These are phyloP conservation scores for Mactra quadrangularis DNA, from an alignment of 1,140 invertebrate species.

Conservation along the genomic window DNA sequence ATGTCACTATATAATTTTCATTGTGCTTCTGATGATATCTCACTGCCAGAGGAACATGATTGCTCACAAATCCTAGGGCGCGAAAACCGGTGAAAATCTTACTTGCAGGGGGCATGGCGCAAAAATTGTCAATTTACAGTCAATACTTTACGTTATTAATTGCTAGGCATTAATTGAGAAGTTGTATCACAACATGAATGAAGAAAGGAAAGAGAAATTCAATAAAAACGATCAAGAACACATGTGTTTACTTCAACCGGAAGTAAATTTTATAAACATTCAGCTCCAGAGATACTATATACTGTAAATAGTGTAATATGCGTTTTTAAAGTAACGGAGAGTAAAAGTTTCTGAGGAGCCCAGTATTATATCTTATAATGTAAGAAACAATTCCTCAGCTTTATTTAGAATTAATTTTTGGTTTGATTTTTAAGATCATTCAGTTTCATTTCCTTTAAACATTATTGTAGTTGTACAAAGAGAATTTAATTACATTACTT, in stretches of 20 bases:
- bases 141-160: background rate
- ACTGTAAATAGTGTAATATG: too few species aligned
- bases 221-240: constrained; percentile 31
- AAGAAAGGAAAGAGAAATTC: background rate
- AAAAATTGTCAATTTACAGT: background rate
- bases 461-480: too few species aligned
- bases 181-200: background rate
- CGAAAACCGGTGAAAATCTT: constrained; percentile 92
- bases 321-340: too few species aligned
- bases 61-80: constrained; percentile 96
- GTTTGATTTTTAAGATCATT: too few species aligned
- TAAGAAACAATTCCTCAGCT: too few species aligned
- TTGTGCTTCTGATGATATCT: constrained; percentile 93
- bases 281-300: too few species aligned
- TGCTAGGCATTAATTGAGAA: background rate
- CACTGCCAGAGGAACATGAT: constrained; percentile 93
- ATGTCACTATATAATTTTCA: constrained; percentile 95
- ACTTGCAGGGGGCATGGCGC: constrained; percentile 70
- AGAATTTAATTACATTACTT: too few species aligned
- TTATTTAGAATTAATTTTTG: too few species aligned
- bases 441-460: too few species aligned
- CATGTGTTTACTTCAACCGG: constrained; percentile 46
- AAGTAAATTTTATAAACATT: constrained; percentile 16
- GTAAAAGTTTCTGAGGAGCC: too few species aligned
- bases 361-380: too few species aligned